These are phyloP conservation scores for Apamea anceps DNA, from an alignment of 2,888 invertebrate species.

Conservation along the genomic window DNA sequence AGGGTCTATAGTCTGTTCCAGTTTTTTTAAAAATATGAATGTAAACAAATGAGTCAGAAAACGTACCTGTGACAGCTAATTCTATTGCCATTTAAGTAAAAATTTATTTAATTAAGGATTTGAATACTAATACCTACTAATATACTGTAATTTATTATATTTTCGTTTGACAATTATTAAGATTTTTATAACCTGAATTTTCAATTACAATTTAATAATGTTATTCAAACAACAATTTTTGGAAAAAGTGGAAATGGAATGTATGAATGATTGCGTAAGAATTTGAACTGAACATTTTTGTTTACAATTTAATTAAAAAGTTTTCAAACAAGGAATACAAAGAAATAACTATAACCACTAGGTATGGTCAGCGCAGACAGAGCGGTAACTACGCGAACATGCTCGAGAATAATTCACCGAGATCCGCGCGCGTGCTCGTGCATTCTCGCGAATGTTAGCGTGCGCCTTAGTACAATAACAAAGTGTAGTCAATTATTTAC, in stretches of 20 bases:
- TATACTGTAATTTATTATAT: not conserved
- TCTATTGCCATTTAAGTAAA: not conserved
- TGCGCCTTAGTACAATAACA: not conserved
- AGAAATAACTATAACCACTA: not conserved
- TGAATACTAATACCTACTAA: too few relatives aligned
- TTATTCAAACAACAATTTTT: not conserved
- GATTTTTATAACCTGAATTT: not conserved
- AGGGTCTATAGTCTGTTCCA: not conserved
- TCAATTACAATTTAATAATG: not conserved
- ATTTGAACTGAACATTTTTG: not conserved
- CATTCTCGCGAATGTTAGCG: not conserved
- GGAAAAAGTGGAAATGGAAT: not conserved
- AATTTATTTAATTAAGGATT: not conserved
- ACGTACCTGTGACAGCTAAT: not conserved
- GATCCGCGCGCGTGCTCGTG: not conserved
- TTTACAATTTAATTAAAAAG: not conserved
- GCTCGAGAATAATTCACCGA: not conserved
- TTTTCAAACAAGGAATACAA: not conserved
- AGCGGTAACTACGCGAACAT: not conserved
- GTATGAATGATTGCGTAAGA: not conserved
- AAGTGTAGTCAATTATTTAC: not conserved
- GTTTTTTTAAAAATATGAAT: not conserved
- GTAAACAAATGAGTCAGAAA: not conserved
- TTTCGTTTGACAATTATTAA: not conserved
- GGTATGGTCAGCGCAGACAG: not conserved